phyloP scores from a whole-genome alignment of 30 jellyfish, hydroid and myxozoan genomes.

The Pelagia noctiluca region DNA sequence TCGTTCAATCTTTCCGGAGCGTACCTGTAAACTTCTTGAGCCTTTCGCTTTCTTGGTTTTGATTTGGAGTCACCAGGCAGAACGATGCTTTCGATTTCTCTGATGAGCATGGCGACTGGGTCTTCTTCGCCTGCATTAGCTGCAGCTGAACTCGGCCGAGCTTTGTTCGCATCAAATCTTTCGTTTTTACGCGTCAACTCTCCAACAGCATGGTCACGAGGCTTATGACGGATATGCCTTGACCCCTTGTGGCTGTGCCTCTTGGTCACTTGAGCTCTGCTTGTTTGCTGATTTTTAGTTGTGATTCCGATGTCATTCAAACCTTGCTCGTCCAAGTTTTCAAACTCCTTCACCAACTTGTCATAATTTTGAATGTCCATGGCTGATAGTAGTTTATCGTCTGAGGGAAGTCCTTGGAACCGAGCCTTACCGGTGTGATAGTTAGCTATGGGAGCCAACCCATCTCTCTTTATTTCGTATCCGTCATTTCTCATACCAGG shows the following conservation, averaged over 20 bases:
- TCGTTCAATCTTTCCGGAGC: neutral
- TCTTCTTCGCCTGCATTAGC: neutral
- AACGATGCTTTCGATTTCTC: neutral
- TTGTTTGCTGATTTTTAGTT: too few species aligned
- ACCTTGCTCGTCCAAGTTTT: too few species aligned
- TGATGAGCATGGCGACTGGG: slow-evolving; percentile 3
- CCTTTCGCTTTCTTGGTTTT: neutral
- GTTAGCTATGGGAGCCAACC: too few species aligned
- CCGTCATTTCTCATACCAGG: too few species aligned
- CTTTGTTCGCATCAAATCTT: neutral
- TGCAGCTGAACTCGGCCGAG: neutral
- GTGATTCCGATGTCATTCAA: too few species aligned
- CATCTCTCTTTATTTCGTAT: too few species aligned
- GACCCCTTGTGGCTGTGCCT: neutral
- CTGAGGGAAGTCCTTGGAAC: too few species aligned
- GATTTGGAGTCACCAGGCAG: neutral
- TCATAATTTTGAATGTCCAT: too few species aligned
- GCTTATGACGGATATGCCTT: neutral
- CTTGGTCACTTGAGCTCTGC: neutral
- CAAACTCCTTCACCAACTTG: too few species aligned
- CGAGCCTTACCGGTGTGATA: too few species aligned
- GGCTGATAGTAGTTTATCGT: too few species aligned
- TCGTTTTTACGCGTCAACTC: neutral
- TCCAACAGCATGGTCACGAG: neutral
- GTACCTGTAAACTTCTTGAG: neutral